phyloP scores from a whole-genome alignment of 53 echinoderm and acorn worm species.

The Antedon mediterranea region DNA sequence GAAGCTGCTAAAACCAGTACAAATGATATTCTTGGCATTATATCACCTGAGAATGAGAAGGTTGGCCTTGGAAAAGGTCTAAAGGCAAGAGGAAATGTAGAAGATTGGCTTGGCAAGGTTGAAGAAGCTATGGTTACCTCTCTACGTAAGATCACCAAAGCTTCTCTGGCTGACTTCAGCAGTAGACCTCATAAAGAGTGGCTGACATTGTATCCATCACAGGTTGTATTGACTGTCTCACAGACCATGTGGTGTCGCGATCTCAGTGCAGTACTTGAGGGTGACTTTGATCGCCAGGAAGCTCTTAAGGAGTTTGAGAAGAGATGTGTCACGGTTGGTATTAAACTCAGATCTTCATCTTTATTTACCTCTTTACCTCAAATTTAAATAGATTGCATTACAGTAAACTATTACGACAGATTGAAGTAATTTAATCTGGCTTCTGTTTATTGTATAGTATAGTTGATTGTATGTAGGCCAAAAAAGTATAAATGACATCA shows the following conservation, averaged over 20 bases:
- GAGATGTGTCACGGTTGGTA: slow-evolving; percentile 65
- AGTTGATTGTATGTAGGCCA: too few species aligned
- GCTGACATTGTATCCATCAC: slow-evolving; percentile 78
- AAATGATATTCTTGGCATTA: slow-evolving; percentile 89
- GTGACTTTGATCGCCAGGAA: slow-evolving; percentile 48
- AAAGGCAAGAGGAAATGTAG: slow-evolving; percentile 96
- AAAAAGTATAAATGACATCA: too few species aligned
- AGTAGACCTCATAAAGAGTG: slow-evolving; percentile 68
- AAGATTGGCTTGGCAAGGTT: slow-evolving; percentile 94
- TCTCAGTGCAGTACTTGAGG: slow-evolving; percentile 61
- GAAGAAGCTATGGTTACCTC: slow-evolving; percentile 89
- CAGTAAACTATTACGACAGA: too few species aligned
- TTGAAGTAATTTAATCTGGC: too few species aligned
- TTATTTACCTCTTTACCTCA: background rate
- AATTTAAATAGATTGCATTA: too few species aligned
- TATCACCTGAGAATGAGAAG: slow-evolving; percentile 89
- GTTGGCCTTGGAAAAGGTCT: slow-evolving; percentile 90
- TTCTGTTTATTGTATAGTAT: too few species aligned
- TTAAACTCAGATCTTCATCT: too few species aligned
- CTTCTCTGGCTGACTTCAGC: slow-evolving; percentile 66
- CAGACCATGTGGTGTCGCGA: slow-evolving; percentile 95
- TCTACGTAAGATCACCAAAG: slow-evolving; percentile 71
- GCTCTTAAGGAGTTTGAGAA: slow-evolving; percentile 66
- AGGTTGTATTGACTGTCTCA: slow-evolving; percentile 90
- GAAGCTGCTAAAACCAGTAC: slow-evolving; percentile 57